Percentiles rank a stretch among this genome's conserved stretches.
Evolutionary conservation across 2,888 invertebrate species (phyloP).

Genomic region (Cheilosia vulpina): DNA sequence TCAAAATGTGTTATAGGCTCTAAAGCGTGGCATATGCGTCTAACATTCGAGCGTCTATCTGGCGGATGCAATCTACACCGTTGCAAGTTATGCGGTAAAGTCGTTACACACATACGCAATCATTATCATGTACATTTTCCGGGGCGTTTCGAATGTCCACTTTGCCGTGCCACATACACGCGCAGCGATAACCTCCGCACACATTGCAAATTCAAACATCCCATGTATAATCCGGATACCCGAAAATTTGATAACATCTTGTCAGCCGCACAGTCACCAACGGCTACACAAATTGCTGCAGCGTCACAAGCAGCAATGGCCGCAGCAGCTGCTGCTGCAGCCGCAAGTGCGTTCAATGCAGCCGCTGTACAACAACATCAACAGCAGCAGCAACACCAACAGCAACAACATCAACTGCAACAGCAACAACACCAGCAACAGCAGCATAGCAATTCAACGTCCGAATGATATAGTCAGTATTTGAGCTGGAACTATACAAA

Average conservation of each 20-base stretch:
- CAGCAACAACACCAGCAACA: slow-evolving; percentile 79
- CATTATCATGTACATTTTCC: slow-evolving; percentile 97
- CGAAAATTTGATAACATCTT: slow-evolving; percentile 92
- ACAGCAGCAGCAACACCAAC: slow-evolving; percentile 78
- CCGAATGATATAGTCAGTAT: slow-evolving; percentile 81
- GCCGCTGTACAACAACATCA: slow-evolving; percentile 79
- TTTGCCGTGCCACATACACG: slow-evolving; percentile 95
- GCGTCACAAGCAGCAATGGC: slow-evolving; percentile 83
- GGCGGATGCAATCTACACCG: slow-evolving; percentile 96
- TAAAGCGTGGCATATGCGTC: slow-evolving; percentile 97
- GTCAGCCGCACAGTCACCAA: slow-evolving; percentile 85
- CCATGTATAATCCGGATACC: slow-evolving; percentile 93
- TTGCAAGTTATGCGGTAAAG: slow-evolving; percentile 97
- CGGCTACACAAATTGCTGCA: slow-evolving; percentile 85
- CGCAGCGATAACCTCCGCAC: slow-evolving; percentile 96
- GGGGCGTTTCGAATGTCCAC: slow-evolving; percentile 95
- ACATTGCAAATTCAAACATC: slow-evolving; percentile 96
- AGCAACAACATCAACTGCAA: slow-evolving; percentile 79
- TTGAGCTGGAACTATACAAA: slow-evolving; percentile 83
- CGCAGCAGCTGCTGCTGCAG: slow-evolving; percentile 83
- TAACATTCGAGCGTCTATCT: slow-evolving; percentile 96
- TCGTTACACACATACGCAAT: slow-evolving; percentile 97
- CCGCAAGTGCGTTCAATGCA: slow-evolving; percentile 78
- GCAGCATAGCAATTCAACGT: slow-evolving; percentile 79
- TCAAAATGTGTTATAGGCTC: slow-evolving; percentile 89